A percentile compares a stretch with the other conserved stretches of the same genome.
phyloP scores from a whole-genome alignment of 2,888 invertebrate species.

The Byasa hedistus region DNA sequence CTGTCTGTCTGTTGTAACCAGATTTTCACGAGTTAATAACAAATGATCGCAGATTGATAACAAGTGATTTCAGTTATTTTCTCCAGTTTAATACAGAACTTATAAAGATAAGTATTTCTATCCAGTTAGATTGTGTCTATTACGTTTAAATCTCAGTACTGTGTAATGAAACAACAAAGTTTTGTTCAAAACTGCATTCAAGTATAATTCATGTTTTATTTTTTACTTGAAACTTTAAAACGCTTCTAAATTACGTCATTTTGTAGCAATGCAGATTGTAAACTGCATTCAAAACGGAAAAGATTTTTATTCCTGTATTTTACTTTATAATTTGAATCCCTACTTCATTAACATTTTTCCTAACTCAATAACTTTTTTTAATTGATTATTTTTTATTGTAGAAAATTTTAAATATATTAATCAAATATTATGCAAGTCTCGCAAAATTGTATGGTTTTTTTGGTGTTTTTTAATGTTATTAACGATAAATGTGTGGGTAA shows the following conservation, averaged over 20 bases:
- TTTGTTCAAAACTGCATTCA: neutral
- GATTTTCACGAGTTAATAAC: too few species aligned
- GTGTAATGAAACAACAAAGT: neutral
- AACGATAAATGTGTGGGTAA: neutral
- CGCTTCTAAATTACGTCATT: constrained; percentile 13
- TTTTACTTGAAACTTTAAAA: neutral
- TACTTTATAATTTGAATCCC: neutral
- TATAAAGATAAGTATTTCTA: too few species aligned
- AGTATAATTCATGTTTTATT: neutral
- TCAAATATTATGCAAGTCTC: neutral
- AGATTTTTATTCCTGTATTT: neutral
- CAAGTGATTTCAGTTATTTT: too few species aligned
- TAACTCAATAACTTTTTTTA: neutral
- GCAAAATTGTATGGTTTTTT: neutral
- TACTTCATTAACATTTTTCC: neutral
- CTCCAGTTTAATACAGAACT: too few species aligned
- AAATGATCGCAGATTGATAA: too few species aligned
- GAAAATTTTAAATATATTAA: too few species aligned
- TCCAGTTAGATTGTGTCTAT: too few species aligned
- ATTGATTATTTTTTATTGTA: neutral
- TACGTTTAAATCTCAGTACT: neutral
- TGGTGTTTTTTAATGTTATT: neutral
- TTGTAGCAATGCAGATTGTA: constrained; percentile 17
- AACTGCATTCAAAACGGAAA: constrained; percentile 4
- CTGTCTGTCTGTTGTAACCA: too few species aligned